These are phyloP conservation scores for Cheilosia vulpina DNA, from an alignment of 2,888 invertebrate species.

Conservation along the genomic window DNA sequence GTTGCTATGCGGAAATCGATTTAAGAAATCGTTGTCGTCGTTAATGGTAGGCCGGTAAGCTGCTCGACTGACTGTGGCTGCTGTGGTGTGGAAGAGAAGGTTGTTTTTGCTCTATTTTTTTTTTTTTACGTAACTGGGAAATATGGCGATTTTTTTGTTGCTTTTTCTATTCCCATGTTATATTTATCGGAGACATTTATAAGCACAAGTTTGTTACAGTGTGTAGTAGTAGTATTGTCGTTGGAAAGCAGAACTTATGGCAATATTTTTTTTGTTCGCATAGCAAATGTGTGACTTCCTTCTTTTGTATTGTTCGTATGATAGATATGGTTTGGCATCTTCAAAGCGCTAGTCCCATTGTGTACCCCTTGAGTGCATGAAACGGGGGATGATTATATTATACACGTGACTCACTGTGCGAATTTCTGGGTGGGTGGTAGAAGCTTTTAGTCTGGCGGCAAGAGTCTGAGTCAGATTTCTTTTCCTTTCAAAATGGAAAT, in stretches of 20 bases:
- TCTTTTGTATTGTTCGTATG: constrained; percentile 51
- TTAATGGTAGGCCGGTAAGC: constrained; percentile 27
- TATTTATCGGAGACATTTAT: constrained; percentile 56
- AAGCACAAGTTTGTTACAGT: not conserved
- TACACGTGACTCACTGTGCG: constrained; percentile 54
- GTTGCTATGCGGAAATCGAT: constrained; percentile 78
- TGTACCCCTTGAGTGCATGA: constrained; percentile 9
- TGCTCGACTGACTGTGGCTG: constrained; percentile 9
- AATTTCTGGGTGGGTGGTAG: constrained; percentile 51
- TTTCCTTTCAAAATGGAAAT: constrained; percentile 27
- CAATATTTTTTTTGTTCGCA: constrained; percentile 5
- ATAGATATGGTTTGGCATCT: constrained; percentile 67
- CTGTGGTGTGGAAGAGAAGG: constrained; percentile 39
- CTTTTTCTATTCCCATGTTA: constrained; percentile 25
- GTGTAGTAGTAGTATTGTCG: constrained; percentile 23
- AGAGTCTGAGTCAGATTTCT: constrained; percentile 52
- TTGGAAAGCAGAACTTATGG: constrained; percentile 44
- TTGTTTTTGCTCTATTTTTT: constrained; percentile 6
- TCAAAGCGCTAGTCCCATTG: constrained; percentile 46
- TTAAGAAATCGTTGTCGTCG: constrained; percentile 73
- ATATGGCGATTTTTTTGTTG: constrained; percentile 28
- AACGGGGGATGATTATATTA: constrained; percentile 29
- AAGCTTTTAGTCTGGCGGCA: constrained; percentile 50
- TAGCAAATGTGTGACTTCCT: constrained; percentile 61
- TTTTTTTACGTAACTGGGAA: constrained; percentile 61